Evolutionary conservation across 2,888 invertebrate species (phyloP).

Genomic region (Meganola albula): DNA sequence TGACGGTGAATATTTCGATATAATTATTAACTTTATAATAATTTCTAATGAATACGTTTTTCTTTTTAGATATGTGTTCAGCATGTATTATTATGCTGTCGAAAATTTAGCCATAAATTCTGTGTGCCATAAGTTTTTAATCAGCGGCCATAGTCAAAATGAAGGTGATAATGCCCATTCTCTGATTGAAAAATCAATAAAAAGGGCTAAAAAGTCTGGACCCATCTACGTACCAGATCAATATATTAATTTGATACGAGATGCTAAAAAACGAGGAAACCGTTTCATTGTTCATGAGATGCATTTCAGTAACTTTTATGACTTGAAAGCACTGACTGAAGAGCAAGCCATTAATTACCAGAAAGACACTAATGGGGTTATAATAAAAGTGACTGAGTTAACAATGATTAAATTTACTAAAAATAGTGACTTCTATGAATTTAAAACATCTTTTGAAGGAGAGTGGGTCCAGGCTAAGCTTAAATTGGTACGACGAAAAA

Average conservation of each 20-base stretch:
- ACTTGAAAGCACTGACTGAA: slow-evolving; percentile 7
- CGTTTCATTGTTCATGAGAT: slow-evolving; percentile 8
- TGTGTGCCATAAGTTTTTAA: slow-evolving; percentile 28
- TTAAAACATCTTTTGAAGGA: slow-evolving; percentile 7
- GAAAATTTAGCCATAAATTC: slow-evolving; percentile 14
- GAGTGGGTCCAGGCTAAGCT: slow-evolving; percentile 4
- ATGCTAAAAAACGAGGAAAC: slow-evolving; percentile 6
- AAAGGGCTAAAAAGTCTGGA: slow-evolving; percentile 17
- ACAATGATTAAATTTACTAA: slow-evolving; percentile 5
- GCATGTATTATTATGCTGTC: slow-evolving; percentile 10
- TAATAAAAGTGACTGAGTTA: slow-evolving; percentile 5
- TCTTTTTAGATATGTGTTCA: slow-evolving; percentile 1
- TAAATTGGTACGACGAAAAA: slow-evolving; percentile 3
- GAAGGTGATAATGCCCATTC: slow-evolving; percentile 27
- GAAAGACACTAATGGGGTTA: not conserved
- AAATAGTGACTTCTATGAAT: slow-evolving; percentile 8
- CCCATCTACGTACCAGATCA: slow-evolving; percentile 25
- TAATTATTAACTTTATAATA: slow-evolving; percentile 1
- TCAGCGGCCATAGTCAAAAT: slow-evolving; percentile 29
- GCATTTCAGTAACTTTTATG: slow-evolving; percentile 8
- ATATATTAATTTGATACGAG: slow-evolving; percentile 12
- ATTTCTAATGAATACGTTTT: slow-evolving; percentile 3
- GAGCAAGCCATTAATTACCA: slow-evolving; percentile 1
- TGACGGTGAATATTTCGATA: not conserved
- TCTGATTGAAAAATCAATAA: slow-evolving; percentile 25